phyloP scores from a whole-genome alignment of 2,888 invertebrate species.

The Andricus curvator region DNA sequence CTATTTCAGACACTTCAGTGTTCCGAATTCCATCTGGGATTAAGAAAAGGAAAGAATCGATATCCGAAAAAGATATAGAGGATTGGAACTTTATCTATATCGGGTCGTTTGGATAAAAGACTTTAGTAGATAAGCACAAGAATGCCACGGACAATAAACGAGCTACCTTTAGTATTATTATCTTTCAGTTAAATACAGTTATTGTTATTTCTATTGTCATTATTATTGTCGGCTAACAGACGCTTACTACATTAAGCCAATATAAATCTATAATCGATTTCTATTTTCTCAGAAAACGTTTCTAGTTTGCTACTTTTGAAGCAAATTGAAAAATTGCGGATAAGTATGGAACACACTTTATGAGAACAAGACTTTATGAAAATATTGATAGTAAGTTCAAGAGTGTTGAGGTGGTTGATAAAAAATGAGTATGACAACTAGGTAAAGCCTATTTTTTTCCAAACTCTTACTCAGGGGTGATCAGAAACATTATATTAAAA shows the following conservation, averaged over 20 bases:
- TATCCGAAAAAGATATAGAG: slow-evolving; percentile 26
- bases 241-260: too few species aligned
- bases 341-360: too few species aligned
- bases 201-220: not conserved
- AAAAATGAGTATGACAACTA: too few species aligned
- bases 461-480: too few species aligned
- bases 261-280: not conserved
- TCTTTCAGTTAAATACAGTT: slow-evolving; percentile 1
- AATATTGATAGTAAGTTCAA: too few species aligned
- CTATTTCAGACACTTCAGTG: slow-evolving; percentile 1
- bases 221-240: not conserved
- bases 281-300: not conserved
- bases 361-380: too few species aligned
- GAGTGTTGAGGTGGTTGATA: too few species aligned
- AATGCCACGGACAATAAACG: slow-evolving; percentile 17
- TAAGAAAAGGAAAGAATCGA: slow-evolving; percentile 22
- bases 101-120: slow-evolving; percentile 28
- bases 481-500: too few species aligned
- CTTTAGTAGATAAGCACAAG: slow-evolving; percentile 26
- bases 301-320: not conserved
- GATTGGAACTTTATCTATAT: slow-evolving; percentile 16
- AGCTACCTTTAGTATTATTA: slow-evolving; percentile 15
- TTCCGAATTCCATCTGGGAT: slow-evolving; percentile 20
- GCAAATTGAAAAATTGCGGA: too few species aligned
- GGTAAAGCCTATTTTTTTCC: too few species aligned